Conservation (phyloP, 2,797 vertebrate species). For the Coregonus sp. region DNA sequence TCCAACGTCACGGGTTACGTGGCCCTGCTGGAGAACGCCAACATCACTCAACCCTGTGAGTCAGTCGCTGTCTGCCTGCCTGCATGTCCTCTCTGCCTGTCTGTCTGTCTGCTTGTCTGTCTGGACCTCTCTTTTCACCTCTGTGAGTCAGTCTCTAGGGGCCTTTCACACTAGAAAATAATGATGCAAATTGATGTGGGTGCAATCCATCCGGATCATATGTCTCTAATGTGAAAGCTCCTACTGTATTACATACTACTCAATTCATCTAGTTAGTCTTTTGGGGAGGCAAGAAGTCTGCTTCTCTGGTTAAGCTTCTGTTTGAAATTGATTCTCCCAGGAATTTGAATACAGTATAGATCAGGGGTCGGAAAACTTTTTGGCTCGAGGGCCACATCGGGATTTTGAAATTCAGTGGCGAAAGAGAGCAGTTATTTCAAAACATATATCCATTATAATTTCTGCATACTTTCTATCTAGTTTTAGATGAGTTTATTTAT, state of each 20-base stretch:
- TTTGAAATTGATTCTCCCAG: not conserved
- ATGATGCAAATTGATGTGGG: too few relatives aligned
- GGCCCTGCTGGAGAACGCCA: constrained; percentile 93
- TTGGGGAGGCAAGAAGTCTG: not conserved
- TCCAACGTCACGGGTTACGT: constrained; percentile 96
- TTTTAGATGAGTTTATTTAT: not conserved
- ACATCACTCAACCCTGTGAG: constrained; percentile 96
- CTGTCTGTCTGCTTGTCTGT: not conserved
- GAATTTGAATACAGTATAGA: not conserved
- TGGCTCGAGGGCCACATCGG: too few relatives aligned
- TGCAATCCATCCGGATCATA: too few relatives aligned
- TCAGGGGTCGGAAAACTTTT: not conserved
- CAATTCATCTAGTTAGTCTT: too few relatives aligned
- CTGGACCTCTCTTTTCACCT: constrained; percentile 1
- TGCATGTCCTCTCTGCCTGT: too few relatives aligned
- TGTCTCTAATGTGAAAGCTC: too few relatives aligned
- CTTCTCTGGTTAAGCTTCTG: not conserved
- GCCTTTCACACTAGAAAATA: too few relatives aligned
- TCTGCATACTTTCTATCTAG: not conserved
- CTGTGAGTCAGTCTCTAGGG: too few relatives aligned
- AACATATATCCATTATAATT: too few relatives aligned
- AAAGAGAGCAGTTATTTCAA: too few relatives aligned
- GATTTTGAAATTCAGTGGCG: too few relatives aligned
- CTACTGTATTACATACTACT: too few relatives aligned
- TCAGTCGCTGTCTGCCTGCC: constrained; percentile 42